These are phyloP conservation scores for Penaeus chinensis DNA, from an alignment of 1,140 invertebrate genomes.

Conservation along the genomic window DNA sequence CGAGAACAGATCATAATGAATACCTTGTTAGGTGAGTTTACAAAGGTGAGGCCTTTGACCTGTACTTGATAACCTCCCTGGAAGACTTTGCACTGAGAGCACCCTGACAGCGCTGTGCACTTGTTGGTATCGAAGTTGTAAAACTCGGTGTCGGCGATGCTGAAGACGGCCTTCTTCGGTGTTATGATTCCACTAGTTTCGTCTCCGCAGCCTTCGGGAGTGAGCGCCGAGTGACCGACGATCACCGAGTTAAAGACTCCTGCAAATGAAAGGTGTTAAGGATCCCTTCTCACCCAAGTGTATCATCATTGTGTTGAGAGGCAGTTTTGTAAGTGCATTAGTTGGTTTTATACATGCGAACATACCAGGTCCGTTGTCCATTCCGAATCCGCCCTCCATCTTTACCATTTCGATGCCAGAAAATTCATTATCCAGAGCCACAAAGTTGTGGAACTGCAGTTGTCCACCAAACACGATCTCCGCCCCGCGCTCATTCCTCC, in stretches of 20 bases:
- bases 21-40: constrained; percentile 54
- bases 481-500: constrained; percentile 54
- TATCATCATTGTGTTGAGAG: too few relatives aligned
- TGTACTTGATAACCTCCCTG: constrained; percentile 47
- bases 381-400: constrained; percentile 32
- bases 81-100: constrained; percentile 54
- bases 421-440: constrained; percentile 46
- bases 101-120: constrained; percentile 46
- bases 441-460: constrained; percentile 58
- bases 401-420: constrained; percentile 58
- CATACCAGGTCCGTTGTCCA: constrained; percentile 47
- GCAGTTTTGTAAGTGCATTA: not conserved
- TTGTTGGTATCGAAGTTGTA: constrained; percentile 47
- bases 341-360: not conserved
- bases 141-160: constrained; percentile 44
- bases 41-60: constrained; percentile 28
- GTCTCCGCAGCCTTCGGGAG: constrained; percentile 18
- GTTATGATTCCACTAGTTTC: constrained; percentile 46
- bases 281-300: too few relatives aligned
- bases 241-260: constrained; percentile 48
- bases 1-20: too few relatives aligned
- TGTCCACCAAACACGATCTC: constrained; percentile 52
- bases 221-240: constrained; percentile 43
- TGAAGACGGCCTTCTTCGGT: constrained; percentile 53
- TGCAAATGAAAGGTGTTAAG: not conserved